phyloP scores from a whole-genome alignment of 2,888 invertebrate genomes.

The Branchellion lobata region DNA sequence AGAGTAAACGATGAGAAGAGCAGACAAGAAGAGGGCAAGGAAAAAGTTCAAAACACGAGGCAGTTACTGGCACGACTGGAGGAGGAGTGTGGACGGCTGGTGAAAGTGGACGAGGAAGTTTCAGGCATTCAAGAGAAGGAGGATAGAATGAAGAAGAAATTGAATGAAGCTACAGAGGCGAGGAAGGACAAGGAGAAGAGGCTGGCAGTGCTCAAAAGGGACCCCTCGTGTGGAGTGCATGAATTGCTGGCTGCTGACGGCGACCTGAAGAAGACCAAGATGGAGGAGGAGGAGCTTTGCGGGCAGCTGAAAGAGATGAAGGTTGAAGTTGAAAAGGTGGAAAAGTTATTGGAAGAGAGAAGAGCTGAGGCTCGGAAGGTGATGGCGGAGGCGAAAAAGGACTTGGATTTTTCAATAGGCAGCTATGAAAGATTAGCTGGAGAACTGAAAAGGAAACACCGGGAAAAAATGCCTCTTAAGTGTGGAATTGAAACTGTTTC shows the following conservation, averaged over 20 bases:
- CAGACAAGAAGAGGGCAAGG: slow-evolving; percentile 7
- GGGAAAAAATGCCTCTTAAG: no score
- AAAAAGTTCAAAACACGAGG: neutral
- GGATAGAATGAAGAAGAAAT: slow-evolving; percentile 1
- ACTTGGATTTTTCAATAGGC: slow-evolving; percentile 11
- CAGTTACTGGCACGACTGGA: neutral
- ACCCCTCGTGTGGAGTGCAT: neutral
- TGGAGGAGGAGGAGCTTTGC: slow-evolving; percentile 1
- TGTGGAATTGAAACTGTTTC: neutral
- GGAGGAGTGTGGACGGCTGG: neutral
- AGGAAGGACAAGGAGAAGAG: neutral
- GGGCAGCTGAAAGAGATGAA: slow-evolving; percentile 6
- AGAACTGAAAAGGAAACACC: neutral
- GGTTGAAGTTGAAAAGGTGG: neutral
- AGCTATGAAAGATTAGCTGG: slow-evolving; percentile 1
- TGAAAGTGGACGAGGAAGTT: slow-evolving; percentile 15
- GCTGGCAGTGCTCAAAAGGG: neutral
- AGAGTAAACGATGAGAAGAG: neutral
- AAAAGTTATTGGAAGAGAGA: slow-evolving; percentile 34
- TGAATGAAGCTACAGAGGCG: neutral
- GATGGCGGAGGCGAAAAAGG: slow-evolving; percentile 24
- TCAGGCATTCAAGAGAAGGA: neutral
- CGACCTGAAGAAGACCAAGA: neutral
- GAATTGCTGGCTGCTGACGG: neutral
- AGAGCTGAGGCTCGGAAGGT: slow-evolving; percentile 31